These are phyloP conservation scores for Meteorus cinctellus DNA, from an alignment of 2,888 invertebrate genomes.

Conservation along the genomic window DNA sequence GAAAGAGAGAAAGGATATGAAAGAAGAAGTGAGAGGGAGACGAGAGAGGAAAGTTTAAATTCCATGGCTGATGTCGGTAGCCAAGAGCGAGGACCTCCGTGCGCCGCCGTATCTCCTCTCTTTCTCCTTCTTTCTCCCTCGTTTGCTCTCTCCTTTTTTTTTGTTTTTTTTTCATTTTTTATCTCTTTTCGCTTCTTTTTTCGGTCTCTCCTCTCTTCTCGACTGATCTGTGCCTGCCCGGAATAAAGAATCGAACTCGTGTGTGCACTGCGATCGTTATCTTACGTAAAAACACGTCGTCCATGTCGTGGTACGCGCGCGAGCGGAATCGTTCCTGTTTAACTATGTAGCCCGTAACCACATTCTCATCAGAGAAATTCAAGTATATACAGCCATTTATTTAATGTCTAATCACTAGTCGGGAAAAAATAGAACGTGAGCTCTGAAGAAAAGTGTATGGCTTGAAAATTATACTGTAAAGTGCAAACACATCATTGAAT, in stretches of 20 bases:
- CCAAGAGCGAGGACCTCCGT: conserved; percentile 48
- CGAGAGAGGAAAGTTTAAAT: conserved; percentile 47
- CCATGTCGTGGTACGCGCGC: neutral
- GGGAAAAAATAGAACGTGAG: too few relatives aligned
- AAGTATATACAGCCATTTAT: conserved; percentile 9
- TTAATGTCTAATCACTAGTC: neutral
- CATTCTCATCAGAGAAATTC: conserved; percentile 31
- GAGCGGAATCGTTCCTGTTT: conserved; percentile 37
- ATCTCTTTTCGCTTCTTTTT: neutral
- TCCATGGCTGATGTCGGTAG: conserved; percentile 44
- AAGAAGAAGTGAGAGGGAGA: conserved; percentile 16
- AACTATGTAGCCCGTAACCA: conserved; percentile 39
- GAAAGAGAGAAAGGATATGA: conserved; percentile 1
- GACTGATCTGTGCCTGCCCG: conserved; percentile 57
- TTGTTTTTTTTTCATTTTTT: neutral
- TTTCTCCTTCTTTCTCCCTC: neutral
- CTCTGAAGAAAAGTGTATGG: too few relatives aligned
- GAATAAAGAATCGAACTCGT: conserved; percentile 67
- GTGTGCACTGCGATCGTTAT: conserved; percentile 60
- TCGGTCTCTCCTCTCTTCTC: conserved; percentile 41
- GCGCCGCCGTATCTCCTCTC: conserved; percentile 56
- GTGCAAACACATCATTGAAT: too few relatives aligned
- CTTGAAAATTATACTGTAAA: too few relatives aligned
- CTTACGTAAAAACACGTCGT: conserved; percentile 60
- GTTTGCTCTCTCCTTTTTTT: neutral